These are phyloP conservation scores for Regulus satrapa DNA, from an alignment of 2,113 vertebrate species.

Conservation along the genomic window DNA sequence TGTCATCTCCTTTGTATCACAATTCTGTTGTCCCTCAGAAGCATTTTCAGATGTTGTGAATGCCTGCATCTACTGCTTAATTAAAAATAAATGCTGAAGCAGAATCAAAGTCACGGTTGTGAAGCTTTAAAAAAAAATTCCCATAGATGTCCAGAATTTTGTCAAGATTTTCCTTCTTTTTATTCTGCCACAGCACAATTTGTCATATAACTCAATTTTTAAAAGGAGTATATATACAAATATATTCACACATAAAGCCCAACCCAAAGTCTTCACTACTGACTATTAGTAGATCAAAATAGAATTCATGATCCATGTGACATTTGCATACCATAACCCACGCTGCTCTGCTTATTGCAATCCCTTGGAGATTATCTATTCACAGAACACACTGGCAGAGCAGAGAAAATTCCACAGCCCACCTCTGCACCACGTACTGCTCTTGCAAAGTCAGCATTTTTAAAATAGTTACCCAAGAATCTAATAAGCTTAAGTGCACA, in stretches of 20 bases:
- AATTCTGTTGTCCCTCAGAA: background rate
- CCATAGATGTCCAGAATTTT: background rate
- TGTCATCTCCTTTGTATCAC: background rate
- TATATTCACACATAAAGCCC: background rate
- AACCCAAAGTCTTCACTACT: background rate
- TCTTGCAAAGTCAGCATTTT: conserved; percentile 26
- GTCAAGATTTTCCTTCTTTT: background rate
- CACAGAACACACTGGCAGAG: background rate
- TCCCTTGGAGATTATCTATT: background rate
- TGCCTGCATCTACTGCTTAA: background rate
- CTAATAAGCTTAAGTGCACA: conserved; percentile 51
- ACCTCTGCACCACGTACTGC: background rate
- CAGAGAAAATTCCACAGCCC: conserved; percentile 2
- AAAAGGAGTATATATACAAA: background rate
- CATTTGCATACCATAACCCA: background rate
- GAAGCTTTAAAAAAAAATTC: background rate
- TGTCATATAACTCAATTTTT: background rate
- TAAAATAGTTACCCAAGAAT: conserved; percentile 21
- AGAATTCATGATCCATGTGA: background rate
- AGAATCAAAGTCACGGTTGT: background rate
- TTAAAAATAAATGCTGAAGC: background rate
- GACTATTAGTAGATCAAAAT: background rate
- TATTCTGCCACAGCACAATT: background rate
- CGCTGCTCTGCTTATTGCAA: background rate
- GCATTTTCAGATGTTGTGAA: background rate